phyloP scores from a whole-genome alignment of 2,113 vertebrate species.

The Pangasianodon hypophthalmus region DNA sequence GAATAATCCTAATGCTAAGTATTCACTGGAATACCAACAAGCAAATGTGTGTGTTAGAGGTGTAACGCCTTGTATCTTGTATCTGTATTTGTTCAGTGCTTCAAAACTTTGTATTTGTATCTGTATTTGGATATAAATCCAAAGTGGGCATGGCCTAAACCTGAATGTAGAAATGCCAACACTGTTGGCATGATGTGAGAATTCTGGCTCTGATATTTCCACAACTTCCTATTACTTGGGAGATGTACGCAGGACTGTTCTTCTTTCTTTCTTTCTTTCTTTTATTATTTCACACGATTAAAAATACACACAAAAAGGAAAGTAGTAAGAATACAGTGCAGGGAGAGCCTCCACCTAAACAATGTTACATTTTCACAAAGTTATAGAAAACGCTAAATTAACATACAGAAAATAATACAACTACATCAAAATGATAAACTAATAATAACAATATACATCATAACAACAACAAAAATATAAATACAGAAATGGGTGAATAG shows the following conservation, averaged over 20 bases:
- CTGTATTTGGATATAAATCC: not conserved
- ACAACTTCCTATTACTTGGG: not conserved
- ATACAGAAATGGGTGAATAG: too few species aligned
- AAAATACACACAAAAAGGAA: too few species aligned
- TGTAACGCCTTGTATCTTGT: not conserved
- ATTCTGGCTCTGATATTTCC: not conserved
- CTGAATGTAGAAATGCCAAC: not conserved
- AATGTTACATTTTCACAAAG: too few species aligned
- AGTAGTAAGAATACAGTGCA: too few species aligned
- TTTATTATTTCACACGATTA: too few species aligned
- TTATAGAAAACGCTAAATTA: too few species aligned
- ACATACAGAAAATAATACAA: too few species aligned
- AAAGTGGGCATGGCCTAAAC: not conserved
- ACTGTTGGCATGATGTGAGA: not conserved
- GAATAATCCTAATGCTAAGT: not conserved
- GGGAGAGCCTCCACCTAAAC: too few species aligned
- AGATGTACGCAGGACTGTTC: not conserved
- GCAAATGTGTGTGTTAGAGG: not conserved
- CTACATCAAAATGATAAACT: too few species aligned
- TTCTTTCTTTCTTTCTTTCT: too few species aligned
- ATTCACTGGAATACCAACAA: not conserved
- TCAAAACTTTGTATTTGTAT: not conserved
- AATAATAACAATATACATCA: too few species aligned
- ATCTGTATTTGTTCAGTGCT: not conserved
- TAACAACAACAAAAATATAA: too few species aligned